phyloP scores from a whole-genome alignment of 2,888 invertebrate genomes.

The Ceramica pisi region DNA sequence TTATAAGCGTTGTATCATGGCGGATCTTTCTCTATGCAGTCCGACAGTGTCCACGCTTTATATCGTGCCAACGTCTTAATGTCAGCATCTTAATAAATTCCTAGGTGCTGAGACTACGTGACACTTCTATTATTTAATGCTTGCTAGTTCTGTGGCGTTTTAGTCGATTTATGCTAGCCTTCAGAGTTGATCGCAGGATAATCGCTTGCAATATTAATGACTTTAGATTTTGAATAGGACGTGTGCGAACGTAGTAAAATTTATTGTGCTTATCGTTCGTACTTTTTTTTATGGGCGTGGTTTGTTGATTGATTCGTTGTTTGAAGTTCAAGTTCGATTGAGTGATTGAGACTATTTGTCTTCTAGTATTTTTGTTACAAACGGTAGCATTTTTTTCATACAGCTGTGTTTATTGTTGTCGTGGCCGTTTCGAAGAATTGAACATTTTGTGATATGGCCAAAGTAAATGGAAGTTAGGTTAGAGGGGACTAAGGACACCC shows the following conservation, averaged over 20 bases:
- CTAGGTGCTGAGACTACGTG: conserved; percentile 43
- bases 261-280: conserved; percentile 7
- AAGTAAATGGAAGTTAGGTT: too few relatives aligned
- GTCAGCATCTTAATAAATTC: conserved; percentile 53
- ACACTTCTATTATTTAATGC: conserved; percentile 41
- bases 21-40: neutral
- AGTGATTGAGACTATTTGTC: neutral
- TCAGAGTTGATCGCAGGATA: conserved; percentile 41
- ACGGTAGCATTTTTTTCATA: neutral
- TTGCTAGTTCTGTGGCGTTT: conserved; percentile 42
- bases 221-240: conserved; percentile 33
- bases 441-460: too few relatives aligned
- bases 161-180: conserved; percentile 57
- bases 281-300: conserved; percentile 14
- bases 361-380: neutral
- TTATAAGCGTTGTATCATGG: neutral
- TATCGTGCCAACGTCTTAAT: neutral
- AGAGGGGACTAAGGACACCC: too few relatives aligned
- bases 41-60: neutral
- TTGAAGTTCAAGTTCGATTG: conserved; percentile 10
- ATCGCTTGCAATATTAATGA: conserved; percentile 47
- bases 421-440: too few relatives aligned
- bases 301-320: conserved; percentile 15
- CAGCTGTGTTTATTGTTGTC: neutral
- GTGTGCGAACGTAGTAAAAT: conserved; percentile 14